phyloP scores from a whole-genome alignment of 2,888 invertebrate species.

The Epinotia brunnichana region DNA sequence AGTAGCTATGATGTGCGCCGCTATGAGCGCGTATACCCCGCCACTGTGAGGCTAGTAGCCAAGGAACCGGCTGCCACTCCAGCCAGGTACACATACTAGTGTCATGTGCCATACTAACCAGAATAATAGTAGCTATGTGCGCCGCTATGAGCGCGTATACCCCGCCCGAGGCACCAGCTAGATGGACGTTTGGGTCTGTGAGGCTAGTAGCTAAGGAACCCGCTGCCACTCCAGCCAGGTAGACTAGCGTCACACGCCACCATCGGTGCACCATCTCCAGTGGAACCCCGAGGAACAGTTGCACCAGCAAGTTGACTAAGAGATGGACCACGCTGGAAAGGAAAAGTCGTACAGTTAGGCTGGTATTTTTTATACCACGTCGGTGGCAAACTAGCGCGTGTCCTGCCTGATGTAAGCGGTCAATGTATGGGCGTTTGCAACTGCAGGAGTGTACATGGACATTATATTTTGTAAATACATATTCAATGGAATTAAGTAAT shows the following conservation, averaged over 20 bases:
- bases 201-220: slow-evolving; percentile 93
- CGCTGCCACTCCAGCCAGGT: slow-evolving; percentile 92
- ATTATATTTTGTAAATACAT: too few relatives aligned
- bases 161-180: slow-evolving; percentile 97
- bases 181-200: slow-evolving; percentile 89
- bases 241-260: slow-evolving; percentile 95
- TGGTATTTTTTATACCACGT: background rate
- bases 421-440: too few relatives aligned
- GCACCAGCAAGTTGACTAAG: slow-evolving; percentile 94
- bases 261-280: slow-evolving; percentile 98
- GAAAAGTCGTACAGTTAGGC: background rate
- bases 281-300: slow-evolving; percentile 96
- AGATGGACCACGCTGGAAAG: slow-evolving; percentile 91
- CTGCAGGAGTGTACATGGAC: too few relatives aligned
- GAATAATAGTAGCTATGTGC: slow-evolving; percentile 95
- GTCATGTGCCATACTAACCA: slow-evolving; percentile 81
- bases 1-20: slow-evolving; percentile 96
- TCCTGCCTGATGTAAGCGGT: too few relatives aligned
- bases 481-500: too few relatives aligned
- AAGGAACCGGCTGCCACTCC: too few relatives aligned
- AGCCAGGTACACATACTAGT: too few relatives aligned
- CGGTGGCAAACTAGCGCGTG: too few relatives aligned
- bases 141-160: slow-evolving; percentile 97
- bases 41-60: too few relatives aligned
- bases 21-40: slow-evolving; percentile 96